Evolutionary conservation across 2,113 vertebrate species (phyloP).

Genomic region (Nyctereutes procyonoides): DNA sequence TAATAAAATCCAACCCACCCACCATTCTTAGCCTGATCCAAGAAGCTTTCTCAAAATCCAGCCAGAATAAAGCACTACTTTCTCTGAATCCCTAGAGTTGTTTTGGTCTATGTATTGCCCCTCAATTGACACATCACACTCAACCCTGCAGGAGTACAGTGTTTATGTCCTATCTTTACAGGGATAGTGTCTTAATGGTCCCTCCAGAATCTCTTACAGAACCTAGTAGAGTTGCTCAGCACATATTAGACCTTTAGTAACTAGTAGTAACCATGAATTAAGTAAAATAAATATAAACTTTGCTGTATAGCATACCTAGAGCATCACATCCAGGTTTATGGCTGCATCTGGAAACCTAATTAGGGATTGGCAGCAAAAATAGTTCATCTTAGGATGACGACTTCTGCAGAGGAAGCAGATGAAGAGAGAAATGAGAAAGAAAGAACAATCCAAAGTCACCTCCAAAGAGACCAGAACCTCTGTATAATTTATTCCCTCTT

Average conservation of each 20-base stretch:
- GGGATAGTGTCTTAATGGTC: background rate
- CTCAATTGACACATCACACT: background rate
- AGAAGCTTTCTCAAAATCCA: background rate
- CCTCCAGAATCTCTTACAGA: background rate
- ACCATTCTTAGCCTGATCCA: background rate
- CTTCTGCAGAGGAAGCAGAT: background rate
- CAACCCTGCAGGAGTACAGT: background rate
- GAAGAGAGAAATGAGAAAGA: slow-evolving; percentile 68
- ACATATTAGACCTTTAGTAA: background rate
- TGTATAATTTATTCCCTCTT: slow-evolving; percentile 39
- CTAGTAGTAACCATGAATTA: background rate
- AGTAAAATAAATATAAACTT: background rate
- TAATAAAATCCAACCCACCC: background rate
- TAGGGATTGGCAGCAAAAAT: slow-evolving; percentile 25
- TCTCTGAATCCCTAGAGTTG: background rate
- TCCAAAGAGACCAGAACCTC: slow-evolving; percentile 9
- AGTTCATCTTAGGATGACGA: background rate
- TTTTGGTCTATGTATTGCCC: background rate
- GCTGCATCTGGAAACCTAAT: slow-evolving; percentile 19
- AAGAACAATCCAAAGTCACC: slow-evolving; percentile 80
- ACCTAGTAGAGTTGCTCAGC: background rate
- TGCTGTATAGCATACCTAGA: background rate
- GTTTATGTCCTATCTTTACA: background rate
- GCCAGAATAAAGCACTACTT: background rate
- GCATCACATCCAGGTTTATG: background rate